Conservation (phyloP, 2,888 invertebrate species). For the Metopia argyrocephala region DNA sequence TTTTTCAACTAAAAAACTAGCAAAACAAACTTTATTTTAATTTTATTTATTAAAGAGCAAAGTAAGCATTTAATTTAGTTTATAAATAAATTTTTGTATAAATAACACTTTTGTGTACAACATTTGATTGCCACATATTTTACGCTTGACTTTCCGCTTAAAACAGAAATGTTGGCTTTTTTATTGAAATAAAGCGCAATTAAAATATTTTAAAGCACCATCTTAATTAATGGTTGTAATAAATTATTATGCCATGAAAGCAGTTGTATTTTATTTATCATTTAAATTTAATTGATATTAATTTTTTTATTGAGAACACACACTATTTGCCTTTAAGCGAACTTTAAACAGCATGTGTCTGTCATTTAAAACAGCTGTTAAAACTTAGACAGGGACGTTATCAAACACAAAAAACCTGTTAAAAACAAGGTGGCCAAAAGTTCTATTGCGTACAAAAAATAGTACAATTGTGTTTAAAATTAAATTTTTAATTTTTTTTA, state of each 20-base stretch:
- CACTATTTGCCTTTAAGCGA: neutral
- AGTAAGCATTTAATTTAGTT: slow-evolving; percentile 7
- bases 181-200: slow-evolving; percentile 33
- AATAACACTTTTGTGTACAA: slow-evolving; percentile 8
- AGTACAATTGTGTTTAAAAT: neutral
- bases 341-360: neutral
- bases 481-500: neutral
- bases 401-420: too few species aligned
- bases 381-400: too few species aligned
- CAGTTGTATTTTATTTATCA: slow-evolving; percentile 12
- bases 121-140: slow-evolving; percentile 35
- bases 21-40: neutral
- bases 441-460: neutral
- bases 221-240: slow-evolving; percentile 47
- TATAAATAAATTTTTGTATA: neutral
- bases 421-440: neutral
- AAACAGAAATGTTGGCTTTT: slow-evolving; percentile 27
- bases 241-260: slow-evolving; percentile 51
- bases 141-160: slow-evolving; percentile 33
- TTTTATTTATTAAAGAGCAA: neutral
- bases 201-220: slow-evolving; percentile 40
- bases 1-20: neutral
- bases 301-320: neutral
- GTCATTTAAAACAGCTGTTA: slow-evolving; percentile 3
- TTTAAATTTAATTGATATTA: too few species aligned